Evolutionary conservation across 2,113 vertebrate species (phyloP).

Genomic region (Salvator merianae): DNA sequence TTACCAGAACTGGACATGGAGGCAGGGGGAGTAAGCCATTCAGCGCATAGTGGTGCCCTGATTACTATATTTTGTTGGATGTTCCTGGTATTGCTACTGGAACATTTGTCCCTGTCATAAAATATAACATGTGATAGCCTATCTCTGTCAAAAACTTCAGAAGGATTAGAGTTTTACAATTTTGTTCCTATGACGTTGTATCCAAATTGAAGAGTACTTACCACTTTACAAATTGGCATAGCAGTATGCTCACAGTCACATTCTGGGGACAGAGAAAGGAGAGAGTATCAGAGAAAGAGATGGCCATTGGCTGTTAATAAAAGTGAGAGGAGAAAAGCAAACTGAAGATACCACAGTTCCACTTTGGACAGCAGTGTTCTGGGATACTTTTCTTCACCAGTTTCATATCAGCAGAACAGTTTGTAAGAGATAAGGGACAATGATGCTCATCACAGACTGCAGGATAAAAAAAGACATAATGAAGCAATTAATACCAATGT

Average conservation of each 20-base stretch:
- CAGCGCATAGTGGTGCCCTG: too few relatives aligned
- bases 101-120: background rate
- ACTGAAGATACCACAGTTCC: constrained; percentile 86
- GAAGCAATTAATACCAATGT: background rate
- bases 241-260: constrained; percentile 88
- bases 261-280: constrained; percentile 75
- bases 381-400: constrained; percentile 79
- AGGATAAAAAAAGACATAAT: constrained; percentile 24
- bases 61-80: too few relatives aligned
- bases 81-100: background rate
- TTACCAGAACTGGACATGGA: too few relatives aligned
- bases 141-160: background rate
- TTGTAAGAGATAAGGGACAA: constrained; percentile 79
- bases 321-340: constrained; percentile 43
- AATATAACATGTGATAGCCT: background rate
- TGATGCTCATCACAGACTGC: constrained; percentile 90
- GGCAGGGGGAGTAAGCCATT: too few relatives aligned
- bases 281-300: constrained; percentile 8
- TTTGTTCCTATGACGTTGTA: background rate
- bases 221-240: constrained; percentile 83
- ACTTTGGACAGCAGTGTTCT: constrained; percentile 87
- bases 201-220: constrained; percentile 72
- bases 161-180: background rate
- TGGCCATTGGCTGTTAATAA: background rate
- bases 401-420: constrained; percentile 83